phyloP scores from a whole-genome alignment of 2,888 invertebrate species.

The Drosophila nigricruria region DNA sequence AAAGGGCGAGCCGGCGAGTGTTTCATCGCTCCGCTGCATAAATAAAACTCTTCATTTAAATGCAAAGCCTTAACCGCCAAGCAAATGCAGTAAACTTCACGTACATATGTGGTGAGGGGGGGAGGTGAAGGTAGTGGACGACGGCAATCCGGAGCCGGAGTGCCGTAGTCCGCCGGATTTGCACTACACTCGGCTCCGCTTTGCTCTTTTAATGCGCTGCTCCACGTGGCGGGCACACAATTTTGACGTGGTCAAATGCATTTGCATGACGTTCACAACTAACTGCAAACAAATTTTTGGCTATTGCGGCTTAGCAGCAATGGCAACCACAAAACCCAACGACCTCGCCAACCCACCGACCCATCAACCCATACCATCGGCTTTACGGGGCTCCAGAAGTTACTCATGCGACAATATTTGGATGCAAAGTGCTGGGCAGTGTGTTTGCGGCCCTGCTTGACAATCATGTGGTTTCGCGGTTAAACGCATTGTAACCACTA shows the following conservation, averaged over 20 bases:
- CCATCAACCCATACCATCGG: background rate
- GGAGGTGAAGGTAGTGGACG: background rate
- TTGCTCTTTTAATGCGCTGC: slow-evolving; percentile 30
- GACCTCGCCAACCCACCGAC: background rate
- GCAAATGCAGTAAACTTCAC: slow-evolving; percentile 58
- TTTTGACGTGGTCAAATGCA: slow-evolving; percentile 70
- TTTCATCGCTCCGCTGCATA: slow-evolving; percentile 46
- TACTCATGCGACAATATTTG: slow-evolving; percentile 36
- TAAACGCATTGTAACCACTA: slow-evolving; percentile 17
- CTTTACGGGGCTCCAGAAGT: slow-evolving; percentile 7
- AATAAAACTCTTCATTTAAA: slow-evolving; percentile 70
- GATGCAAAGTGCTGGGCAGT: slow-evolving; percentile 29
- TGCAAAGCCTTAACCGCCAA: slow-evolving; percentile 61
- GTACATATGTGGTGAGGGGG: slow-evolving; percentile 39
- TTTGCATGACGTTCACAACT: slow-evolving; percentile 64
- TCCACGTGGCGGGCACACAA: slow-evolving; percentile 39
- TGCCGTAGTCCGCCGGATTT: slow-evolving; percentile 9
- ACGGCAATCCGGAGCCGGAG: slow-evolving; percentile 3
- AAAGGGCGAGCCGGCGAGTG: slow-evolving; percentile 8
- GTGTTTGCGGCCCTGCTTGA: slow-evolving; percentile 15
- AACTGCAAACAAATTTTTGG: slow-evolving; percentile 70
- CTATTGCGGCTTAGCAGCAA: slow-evolving; percentile 48
- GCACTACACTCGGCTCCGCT: background rate
- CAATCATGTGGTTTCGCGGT: slow-evolving; percentile 39
- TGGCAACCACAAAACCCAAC: slow-evolving; percentile 2